Base-by-base conservation (phyloP, 2,888 invertebrate species). In the Erynnis tages region DNA sequence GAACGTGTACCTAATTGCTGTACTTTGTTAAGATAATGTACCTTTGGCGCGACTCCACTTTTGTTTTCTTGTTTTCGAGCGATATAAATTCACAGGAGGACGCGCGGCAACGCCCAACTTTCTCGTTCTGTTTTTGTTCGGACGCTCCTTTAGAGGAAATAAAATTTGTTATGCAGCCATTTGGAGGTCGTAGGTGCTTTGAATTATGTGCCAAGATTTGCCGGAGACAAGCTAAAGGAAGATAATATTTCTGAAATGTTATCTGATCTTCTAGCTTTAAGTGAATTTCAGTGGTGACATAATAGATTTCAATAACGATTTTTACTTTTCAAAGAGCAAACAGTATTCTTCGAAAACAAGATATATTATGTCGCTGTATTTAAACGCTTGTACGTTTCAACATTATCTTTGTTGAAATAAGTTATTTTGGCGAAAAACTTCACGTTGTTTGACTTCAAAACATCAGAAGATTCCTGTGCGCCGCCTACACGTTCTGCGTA, bases 1-100 rank as follows among this genome's bases (percentile, higher is more conserved):
- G 87, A 89, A 89, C 88, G 88, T 89, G 89, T 88, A 88, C 87
- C 82, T 88, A 89, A 89, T 88, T 89, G 89, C 88, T 79, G 83
- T 88, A 88, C 89, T 89, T 89, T 89, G 87, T 88, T 87, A 86
- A 88, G 88, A 88, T 88, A 89, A 89, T 89, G 88, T 89, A 89
- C 89, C 89, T 88, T 82, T 82, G 88, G 87, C 85, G 79, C 82
- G 79, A 75, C 79, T 87, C 83, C 82, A 88, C 88, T 88, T 89
- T 88, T 88, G 89, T 88, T 86, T 89, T 86, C 87, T 83, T 87
- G 88, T 87, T 84, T 73, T 78, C 65, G 61, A 66, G 77, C 79
- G 84, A 80, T 86, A 88, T 88, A 89, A 88, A 88, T 88, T 85
- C 82, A 76, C 76, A 62, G 74, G 70, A 78, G 78, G 78, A 77